These are phyloP conservation scores for Cebuella pygmaea DNA, from an alignment of 2,797 vertebrate species.

Conservation along the genomic window DNA sequence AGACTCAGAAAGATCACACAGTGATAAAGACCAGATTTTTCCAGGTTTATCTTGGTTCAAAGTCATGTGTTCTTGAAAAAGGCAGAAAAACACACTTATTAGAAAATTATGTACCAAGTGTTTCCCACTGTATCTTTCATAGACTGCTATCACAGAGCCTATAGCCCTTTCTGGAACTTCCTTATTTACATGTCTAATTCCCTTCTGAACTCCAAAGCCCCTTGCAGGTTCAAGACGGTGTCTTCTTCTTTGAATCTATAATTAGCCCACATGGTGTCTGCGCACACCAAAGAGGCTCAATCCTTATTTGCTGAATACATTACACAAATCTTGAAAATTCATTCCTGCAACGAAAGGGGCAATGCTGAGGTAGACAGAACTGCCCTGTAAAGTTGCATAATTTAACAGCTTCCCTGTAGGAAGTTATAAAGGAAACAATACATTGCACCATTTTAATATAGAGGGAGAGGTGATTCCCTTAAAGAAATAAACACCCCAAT, in stretches of 20 bases:
- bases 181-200: slow-evolving; percentile 25
- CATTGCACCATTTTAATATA: slow-evolving; percentile 50
- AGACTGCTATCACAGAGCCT: background rate
- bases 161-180: background rate
- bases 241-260: slow-evolving; percentile 54
- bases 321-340: slow-evolving; percentile 60
- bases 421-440: slow-evolving; percentile 59
- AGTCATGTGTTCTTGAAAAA: slow-evolving; percentile 15
- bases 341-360: slow-evolving; percentile 52
- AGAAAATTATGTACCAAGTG: background rate
- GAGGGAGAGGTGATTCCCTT: slow-evolving; percentile 27
- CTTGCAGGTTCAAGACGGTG: slow-evolving; percentile 13
- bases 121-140: background rate
- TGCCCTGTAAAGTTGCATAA: slow-evolving; percentile 57
- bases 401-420: slow-evolving; percentile 63
- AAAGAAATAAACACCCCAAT: slow-evolving; percentile 52
- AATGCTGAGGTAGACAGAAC: slow-evolving; percentile 72
- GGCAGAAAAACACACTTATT: background rate
- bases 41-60: background rate
- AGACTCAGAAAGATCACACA: background rate
- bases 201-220: slow-evolving; percentile 6
- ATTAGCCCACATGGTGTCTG: slow-evolving; percentile 51
- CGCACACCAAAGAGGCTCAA: slow-evolving; percentile 42
- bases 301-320: slow-evolving; percentile 72
- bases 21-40: background rate